Base-by-base conservation (phyloP, 2,888 invertebrate species). In the Eupithecia inturbata region DNA sequence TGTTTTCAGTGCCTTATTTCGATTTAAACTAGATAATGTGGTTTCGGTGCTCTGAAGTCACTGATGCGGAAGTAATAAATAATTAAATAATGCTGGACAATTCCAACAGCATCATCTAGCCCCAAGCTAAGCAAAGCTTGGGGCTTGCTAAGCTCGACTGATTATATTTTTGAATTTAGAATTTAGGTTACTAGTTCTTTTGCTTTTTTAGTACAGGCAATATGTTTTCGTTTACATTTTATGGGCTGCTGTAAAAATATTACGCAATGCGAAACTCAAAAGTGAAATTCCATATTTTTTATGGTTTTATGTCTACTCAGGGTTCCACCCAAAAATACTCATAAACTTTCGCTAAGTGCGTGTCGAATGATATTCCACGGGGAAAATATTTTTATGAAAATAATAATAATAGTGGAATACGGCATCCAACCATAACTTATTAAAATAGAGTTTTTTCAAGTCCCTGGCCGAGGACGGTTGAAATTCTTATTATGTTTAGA, bases 221-320 rank as follows among this genome's bases (percentile, higher is more conserved):
- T 26, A 57, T 12, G 57, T 57, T 57, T 57, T 57, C 57, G 57
- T 57, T 57, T 26, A 57, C 57, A 57, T 57, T 57, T 57, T 57
- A 57, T 57, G 22, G 26, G 57, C 57, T 5, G 12, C n/a, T 26
- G 26, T 33, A 33, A 33, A 68, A 33, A 49, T 33, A 68, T 53
- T 49, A 28, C 53, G 68, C 71, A 71, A 71, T 71, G 57, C 71
- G 66, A 66, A 53, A 66, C 28, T 36, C n/a, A 66, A 66, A 66
- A 71, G 53, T 66, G 66, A 36, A 36, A 64, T 53, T 36, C 53
- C 53, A 71, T 66, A 66, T 53, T 66, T 66, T 49, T 36, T 66
- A 71, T 66, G 71, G 66, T 64, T 67, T 31, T 64, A 70, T 70
- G 26, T 63, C 49, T 70, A 14, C 19, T 28, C 31, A 28, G 57